phyloP scores from a whole-genome alignment of 2,113 vertebrate genomes.

The Otis tarda region DNA sequence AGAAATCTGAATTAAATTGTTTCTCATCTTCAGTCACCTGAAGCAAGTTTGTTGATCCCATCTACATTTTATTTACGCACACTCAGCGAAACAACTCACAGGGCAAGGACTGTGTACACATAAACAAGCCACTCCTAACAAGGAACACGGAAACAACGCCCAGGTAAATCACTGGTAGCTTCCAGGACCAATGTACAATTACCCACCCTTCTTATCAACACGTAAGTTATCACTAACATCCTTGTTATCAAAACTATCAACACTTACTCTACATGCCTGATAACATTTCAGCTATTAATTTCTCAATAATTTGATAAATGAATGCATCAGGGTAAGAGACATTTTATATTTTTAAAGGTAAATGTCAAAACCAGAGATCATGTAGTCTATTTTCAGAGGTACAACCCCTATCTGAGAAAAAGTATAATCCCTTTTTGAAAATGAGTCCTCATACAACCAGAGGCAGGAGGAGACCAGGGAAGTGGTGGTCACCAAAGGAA shows the following conservation, averaged over 20 bases:
- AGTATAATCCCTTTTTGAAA: background rate
- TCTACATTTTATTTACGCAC: background rate
- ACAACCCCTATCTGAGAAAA: background rate
- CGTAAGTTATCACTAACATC: too few species aligned
- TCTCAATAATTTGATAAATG: background rate
- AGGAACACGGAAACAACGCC: background rate
- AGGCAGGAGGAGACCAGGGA: background rate
- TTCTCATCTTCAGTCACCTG: background rate
- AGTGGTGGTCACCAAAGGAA: background rate
- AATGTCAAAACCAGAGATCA: background rate
- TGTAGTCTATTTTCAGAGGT: background rate
- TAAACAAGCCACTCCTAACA: background rate
- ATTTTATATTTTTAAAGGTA: background rate
- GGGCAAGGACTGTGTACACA: background rate
- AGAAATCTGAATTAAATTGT: background rate
- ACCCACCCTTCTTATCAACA: background rate
- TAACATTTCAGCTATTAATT: background rate
- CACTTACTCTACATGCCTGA: background rate
- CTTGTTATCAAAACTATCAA: background rate
- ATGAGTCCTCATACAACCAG: background rate
- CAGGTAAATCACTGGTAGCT: background rate
- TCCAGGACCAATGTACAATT: background rate
- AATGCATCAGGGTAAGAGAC: background rate
- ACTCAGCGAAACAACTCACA: background rate
- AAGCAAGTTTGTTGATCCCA: background rate